These are phyloP conservation scores for Acanthococcus lagerstroemiae DNA, from an alignment of 2,888 invertebrate genomes.

Conservation along the genomic window DNA sequence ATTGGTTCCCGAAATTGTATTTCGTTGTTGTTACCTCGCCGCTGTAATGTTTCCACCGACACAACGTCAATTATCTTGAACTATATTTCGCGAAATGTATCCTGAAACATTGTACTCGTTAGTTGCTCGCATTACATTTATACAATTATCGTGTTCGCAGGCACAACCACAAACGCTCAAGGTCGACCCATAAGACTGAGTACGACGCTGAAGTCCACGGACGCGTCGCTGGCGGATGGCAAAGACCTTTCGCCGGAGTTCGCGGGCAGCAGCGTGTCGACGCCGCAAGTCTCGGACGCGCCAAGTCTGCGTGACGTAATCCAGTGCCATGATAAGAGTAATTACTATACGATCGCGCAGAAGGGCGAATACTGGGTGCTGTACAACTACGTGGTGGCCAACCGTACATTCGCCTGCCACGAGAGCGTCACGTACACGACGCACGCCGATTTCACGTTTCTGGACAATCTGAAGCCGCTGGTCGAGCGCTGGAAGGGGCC, in stretches of 20 bases:
- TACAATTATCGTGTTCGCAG: slow-evolving; percentile 1
- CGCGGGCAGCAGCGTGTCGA: slow-evolving; percentile 34
- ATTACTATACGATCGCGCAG: slow-evolving; percentile 53
- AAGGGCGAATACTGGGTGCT: slow-evolving; percentile 80
- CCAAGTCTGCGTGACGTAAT: slow-evolving; percentile 45
- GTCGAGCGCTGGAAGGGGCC: slow-evolving; percentile 81
- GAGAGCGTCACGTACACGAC: slow-evolving; percentile 85
- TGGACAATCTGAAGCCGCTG: slow-evolving; percentile 77
- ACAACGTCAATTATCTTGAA: too few species aligned
- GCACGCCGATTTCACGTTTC: slow-evolving; percentile 82
- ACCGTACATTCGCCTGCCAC: slow-evolving; percentile 52
- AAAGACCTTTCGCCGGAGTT: slow-evolving; percentile 8
- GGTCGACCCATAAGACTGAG: slow-evolving; percentile 11
- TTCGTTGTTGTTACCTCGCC: too few species aligned
- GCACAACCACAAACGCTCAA: slow-evolving; percentile 24
- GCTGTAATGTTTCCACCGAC: too few species aligned
- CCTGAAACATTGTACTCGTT: too few species aligned
- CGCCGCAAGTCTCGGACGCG: slow-evolving; percentile 11
- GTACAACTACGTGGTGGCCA: slow-evolving; percentile 72
- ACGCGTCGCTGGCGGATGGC: slow-evolving; percentile 6
- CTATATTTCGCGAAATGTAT: too few species aligned
- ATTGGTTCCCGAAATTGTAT: too few species aligned
- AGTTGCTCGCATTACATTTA: too few species aligned
- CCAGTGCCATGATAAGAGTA: slow-evolving; percentile 55
- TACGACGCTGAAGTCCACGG: slow-evolving; percentile 21